These are phyloP conservation scores for Tanytarsus gracilentus DNA, from an alignment of 2,888 invertebrate species.

Conservation along the genomic window DNA sequence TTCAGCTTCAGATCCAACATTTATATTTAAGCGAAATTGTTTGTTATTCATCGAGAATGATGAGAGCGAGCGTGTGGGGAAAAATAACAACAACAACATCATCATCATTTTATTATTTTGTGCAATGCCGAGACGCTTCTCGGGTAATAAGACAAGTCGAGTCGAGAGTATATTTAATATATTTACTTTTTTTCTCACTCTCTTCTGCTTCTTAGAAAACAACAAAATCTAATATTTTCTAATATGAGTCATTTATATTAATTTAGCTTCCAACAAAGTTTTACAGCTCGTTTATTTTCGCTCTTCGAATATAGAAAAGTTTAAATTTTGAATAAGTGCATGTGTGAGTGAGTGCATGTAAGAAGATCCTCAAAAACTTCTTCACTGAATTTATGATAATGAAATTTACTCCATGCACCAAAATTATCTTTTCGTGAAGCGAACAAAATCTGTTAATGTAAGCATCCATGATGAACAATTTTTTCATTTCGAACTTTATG, in stretches of 20 bases:
- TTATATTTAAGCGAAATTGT: no score
- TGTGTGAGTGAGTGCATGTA: no score
- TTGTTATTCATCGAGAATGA: slow-evolving; percentile 26
- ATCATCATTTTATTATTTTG: neutral
- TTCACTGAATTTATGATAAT: no score
- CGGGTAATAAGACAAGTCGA: neutral
- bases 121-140: neutral
- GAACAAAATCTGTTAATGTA: no score
- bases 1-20: no score
- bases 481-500: no score
- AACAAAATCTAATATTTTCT: slow-evolving; percentile 19
- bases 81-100: slow-evolving; percentile 28
- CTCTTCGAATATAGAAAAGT: neutral
- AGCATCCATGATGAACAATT: no score
- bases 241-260: slow-evolving; percentile 22
- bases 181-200: slow-evolving; percentile 11
- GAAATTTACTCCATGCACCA: no score
- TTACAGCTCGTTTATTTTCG: neutral
- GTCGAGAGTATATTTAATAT: slow-evolving; percentile 5
- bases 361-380: no score
- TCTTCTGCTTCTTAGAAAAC: neutral
- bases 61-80: no score
- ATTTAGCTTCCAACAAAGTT: neutral
- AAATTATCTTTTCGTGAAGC: no score
- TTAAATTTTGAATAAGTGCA: no score